phyloP scores from a whole-genome alignment of 2,888 invertebrate species.

The Dione vanillae region DNA sequence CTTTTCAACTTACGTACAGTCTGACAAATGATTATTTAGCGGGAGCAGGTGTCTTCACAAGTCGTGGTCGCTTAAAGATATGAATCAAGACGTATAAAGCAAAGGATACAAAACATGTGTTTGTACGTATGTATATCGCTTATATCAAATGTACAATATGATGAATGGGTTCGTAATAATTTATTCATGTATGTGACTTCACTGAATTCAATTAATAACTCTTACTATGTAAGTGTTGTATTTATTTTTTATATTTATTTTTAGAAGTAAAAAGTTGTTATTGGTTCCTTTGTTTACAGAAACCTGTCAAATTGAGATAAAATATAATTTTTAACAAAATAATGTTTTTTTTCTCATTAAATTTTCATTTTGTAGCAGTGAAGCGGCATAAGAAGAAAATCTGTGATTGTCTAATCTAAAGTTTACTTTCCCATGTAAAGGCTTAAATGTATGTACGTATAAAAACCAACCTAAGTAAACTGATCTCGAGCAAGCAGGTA shows the following conservation, averaged over 20 bases:
- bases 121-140: constrained; percentile 19
- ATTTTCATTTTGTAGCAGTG: too few relatives aligned
- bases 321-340: too few relatives aligned
- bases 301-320: not conserved
- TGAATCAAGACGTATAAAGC: constrained; percentile 46
- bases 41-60: constrained; percentile 65
- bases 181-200: not conserved
- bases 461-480: constrained; percentile 57
- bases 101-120: constrained; percentile 38
- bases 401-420: constrained; percentile 31
- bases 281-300: too few relatives aligned
- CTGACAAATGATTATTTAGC: constrained; percentile 80
- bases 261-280: too few relatives aligned
- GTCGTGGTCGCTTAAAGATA: constrained; percentile 46
- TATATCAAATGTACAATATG: constrained; percentile 27
- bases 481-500: constrained; percentile 66
- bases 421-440: constrained; percentile 20
- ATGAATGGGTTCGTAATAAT: constrained; percentile 1
- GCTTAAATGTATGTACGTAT: constrained; percentile 46
- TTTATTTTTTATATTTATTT: too few relatives aligned
- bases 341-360: not conserved
- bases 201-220: not conserved
- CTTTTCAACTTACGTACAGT: constrained; percentile 76
- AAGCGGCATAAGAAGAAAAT: constrained; percentile 57
- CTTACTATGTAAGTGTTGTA: not conserved